Base-by-base conservation (phyloP, 2,888 invertebrate genomes). In the Lordiphosa fenestrarum region DNA sequence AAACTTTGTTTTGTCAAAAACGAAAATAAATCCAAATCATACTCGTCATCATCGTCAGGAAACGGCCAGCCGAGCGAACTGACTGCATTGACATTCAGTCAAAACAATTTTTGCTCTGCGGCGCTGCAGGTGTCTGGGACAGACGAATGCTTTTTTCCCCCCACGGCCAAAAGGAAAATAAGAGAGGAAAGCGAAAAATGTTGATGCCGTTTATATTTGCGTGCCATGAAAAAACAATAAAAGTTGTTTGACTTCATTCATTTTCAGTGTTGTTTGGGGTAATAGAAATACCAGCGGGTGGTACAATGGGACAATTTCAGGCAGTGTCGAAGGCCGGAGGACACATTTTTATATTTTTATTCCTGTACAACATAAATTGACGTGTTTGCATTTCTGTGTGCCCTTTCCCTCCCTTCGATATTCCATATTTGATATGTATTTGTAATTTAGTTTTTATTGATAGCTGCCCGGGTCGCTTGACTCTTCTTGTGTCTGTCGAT, bases 391-490 rank as follows among this genome's bases (percentile, higher is more conserved):
- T 72, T 72, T 57, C 39, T 21, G 46, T 54, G 56, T 52, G 42
- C 57, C 23, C 44, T 42, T 57, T 66, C 59, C 39, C 39, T 21
- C 53, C 52, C 54, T 57, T 52, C 53, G 40, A 54, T 65, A 61
- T 69, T 66, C 69, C 69, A 52, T 62, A 56, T 75, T 55, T 55
- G 40, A 54, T 65, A 73, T 73, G 69, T 66, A 62, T 74, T 69
- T 74, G 80, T 70, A 75, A 72, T 74, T 78, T 75, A 47, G 65
- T 65, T 75, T 75, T 65, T 80, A 80, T 80, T 73, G 76, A 75
- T 67, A 67, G 54, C 57, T 59, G 19, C 38, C 52, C 38, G n/a
- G n/a, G 15, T 37, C 37, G 6, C 25, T 51, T 30, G 12, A 6
- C 12, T 37, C 12, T 13, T 12, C 7, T 35, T 36, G 19, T 46